Evolutionary conservation across 2,888 invertebrate genomes (phyloP).

Genomic region (Cheilosia scutellata): DNA sequence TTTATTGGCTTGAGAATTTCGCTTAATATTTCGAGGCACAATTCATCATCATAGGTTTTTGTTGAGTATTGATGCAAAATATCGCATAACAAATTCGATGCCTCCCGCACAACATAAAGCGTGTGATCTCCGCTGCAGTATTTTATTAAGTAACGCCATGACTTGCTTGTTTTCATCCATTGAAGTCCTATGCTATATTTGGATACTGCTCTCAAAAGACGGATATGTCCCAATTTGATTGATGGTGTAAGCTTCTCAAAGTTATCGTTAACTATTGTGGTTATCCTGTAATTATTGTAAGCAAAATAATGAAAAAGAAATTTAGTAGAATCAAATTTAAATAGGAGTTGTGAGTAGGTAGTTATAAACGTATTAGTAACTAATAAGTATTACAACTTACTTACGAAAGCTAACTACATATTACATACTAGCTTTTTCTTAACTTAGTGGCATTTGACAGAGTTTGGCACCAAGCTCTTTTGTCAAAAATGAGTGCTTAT

Average conservation of each 20-base stretch:
- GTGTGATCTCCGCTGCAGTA: constrained; percentile 88
- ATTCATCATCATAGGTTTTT: constrained; percentile 84
- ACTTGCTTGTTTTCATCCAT: constrained; percentile 87
- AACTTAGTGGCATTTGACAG: no score
- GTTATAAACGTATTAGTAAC: no score
- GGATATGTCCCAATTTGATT: constrained; percentile 88
- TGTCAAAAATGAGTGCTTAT: no score
- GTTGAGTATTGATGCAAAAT: constrained; percentile 85
- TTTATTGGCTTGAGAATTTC: constrained; percentile 86
- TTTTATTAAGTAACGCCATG: constrained; percentile 88
- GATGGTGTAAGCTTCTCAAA: constrained; percentile 85
- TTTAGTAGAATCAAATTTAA: no score
- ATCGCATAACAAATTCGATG: constrained; percentile 87
- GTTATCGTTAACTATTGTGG: constrained; percentile 78
- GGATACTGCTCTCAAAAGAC: constrained; percentile 86
- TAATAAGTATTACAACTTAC: no score
- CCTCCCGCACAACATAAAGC: constrained; percentile 89
- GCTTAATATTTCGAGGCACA: constrained; percentile 86
- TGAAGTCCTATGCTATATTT: constrained; percentile 87
- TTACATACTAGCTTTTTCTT: no score
- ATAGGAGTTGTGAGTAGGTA: no score
- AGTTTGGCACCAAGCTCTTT: no score
- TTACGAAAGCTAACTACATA: no score
- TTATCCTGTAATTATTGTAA: constrained; percentile 77
- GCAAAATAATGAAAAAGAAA: background rate